Base-by-base conservation (phyloP, 2,888 invertebrate genomes). In the Linnaemya tessellans region DNA sequence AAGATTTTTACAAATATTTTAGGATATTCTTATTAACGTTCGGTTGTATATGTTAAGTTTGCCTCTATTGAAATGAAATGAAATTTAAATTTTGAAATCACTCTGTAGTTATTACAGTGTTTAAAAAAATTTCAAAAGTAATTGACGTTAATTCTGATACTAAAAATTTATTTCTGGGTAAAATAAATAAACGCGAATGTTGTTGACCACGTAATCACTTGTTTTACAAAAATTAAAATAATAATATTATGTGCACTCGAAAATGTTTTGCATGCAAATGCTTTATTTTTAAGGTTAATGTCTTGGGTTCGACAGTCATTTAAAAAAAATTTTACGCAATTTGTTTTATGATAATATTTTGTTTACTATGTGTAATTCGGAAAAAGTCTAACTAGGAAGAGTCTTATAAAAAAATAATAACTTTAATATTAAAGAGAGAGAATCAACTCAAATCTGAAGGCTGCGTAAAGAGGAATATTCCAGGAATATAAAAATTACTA, bases 211-310 rank as follows among this genome's bases (percentile, higher is more conserved):
- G 68, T 67, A 68, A 81, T 51, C 68, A 75, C 54, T 75, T 68
- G 68, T 56, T 80, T 67, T 62, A 62, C 68, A 49, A 79, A 70
- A 49, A 78, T 49, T 35, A 8, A 78, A 67, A 46, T 15, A 58
- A 38, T 8, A 20, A 58, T 43, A n/a, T 67, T 43, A 35, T 46
- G 51, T 64, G 51, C 22, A 41, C 10, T 18, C n/a, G 10, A 68
- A 81, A 74, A 43, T 68, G 13, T 54, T 81, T 80, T 81, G 62
- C 81, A 68, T 75, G 64, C 64, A 58, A 74, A 20, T 71, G 71
- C 38, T 71, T 58, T 65, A 79, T 70, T 75, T 80, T 75, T 65
- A 30, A 35, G 75, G 80, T 80, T 80, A 80, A 62, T 77, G 75
- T 71, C 80, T 84, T 80, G 64, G 22, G 25, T 56, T 30, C 54